Percentiles rank a stretch among this genome's conserved stretches.
These are phyloP conservation scores for Sinosuthora webbiana DNA, from an alignment of 2,113 vertebrate species.

Conservation along the genomic window DNA sequence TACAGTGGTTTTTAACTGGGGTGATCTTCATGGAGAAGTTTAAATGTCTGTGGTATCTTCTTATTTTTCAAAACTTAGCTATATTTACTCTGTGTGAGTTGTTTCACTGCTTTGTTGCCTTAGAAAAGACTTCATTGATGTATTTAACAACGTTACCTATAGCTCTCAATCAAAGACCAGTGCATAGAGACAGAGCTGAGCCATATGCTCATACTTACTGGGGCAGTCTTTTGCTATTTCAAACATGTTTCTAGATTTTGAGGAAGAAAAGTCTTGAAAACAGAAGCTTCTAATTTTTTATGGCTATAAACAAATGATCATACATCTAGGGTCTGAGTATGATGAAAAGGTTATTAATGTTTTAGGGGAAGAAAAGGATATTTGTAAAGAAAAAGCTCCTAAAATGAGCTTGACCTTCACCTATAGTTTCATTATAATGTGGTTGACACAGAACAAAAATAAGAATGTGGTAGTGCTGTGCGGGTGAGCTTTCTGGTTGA, in stretches of 20 bases:
- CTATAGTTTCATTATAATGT: background rate
- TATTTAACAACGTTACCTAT: background rate
- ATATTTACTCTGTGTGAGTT: background rate
- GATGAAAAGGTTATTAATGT: background rate
- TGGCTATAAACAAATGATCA: background rate
- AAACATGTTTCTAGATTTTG: background rate
- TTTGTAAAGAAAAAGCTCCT: background rate
- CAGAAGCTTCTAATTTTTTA: background rate
- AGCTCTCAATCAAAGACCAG: background rate
- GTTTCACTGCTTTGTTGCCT: background rate
- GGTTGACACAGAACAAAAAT: background rate
- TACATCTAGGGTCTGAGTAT: background rate
- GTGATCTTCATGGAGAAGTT: background rate
- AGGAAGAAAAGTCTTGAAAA: background rate
- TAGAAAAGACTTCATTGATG: background rate
- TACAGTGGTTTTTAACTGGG: background rate
- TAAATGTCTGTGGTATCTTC: background rate
- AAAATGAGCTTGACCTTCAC: background rate
- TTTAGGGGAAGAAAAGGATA: rapidly evolving
- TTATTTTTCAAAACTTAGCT: background rate
- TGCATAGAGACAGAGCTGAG: background rate
- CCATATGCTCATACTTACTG: rapidly evolving
- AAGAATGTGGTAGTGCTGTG: background rate
- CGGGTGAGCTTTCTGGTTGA: background rate
- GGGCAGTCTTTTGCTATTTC: background rate